Evolutionary conservation across 2,888 invertebrate genomes (phyloP), one percentile per base, ranked within the genome.

Genomic region (Eupithecia dodoneata): DNA sequence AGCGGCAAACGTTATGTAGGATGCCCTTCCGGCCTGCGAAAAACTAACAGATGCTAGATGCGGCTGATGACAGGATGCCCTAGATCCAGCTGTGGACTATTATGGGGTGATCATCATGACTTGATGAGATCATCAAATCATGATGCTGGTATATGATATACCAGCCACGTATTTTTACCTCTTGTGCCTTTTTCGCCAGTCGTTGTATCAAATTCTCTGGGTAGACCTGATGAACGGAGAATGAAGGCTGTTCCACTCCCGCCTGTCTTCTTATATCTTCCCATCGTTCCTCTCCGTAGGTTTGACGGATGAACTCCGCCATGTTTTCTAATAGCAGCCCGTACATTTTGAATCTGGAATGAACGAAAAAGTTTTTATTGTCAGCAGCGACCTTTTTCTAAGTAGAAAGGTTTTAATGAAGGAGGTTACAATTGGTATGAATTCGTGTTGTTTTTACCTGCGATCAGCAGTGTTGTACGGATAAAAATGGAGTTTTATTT

Each of bases 261-360:
- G 98, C 98, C 86, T 97, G 97, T 77, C 97, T 94, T 76, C 99
- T 94, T 80, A 99, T 98, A 88, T 98, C 98, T 86, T 98, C 98
- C 99, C 99, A 99, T 85, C 97, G 96, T 76, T 98, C 98, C 88
- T 99, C 99, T 0, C 99, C 99, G 93, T 99, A 99, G n/a, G 97
- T 97, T 86, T 97, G 96, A 79, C 98, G 97, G 88, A 99, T 98
- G 94, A 97, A 99, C 92, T 98, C 98, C 84, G 98, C 97, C 95
- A 99, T 96, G 89, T 99, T 98, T 92, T 99, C 99, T 86, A 99
- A 94, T 66, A 99, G 96, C 81, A 99, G 96, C 55, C 99, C 99
- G 96, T 99, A 99, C 99, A 99, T 99, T 79, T 76, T 94, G 89
- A 76, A 78, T 81, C 77, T 90, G 47, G 66, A 69, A 69, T 12